Evolutionary conservation across 1,140 invertebrate genomes (phyloP), one percentile per base, ranked within the genome.

Genomic region (Callitettix versicolor): DNA sequence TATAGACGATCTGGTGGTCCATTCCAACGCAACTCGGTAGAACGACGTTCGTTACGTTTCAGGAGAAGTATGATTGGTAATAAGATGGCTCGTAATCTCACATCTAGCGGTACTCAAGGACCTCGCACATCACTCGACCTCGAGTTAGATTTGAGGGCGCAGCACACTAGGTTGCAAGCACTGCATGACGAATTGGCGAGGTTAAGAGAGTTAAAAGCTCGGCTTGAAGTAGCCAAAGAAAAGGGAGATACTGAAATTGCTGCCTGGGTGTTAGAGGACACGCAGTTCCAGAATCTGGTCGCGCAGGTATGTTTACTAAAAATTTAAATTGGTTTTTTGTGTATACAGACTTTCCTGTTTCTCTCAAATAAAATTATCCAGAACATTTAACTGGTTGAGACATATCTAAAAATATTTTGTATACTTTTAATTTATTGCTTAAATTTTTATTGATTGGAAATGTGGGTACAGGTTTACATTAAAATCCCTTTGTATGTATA

Each of bases 1-100:
- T 92, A 94, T 69, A 75, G 86, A 43, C 73, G 84, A 58, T 65
- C 33, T 47, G 69, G 71, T 42, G 76, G 76, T 43, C 86, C 89
- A 12, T 98, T 98, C 73, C 90, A 94, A 71, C 79, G 93, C 18
- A 90, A 89, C 61, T 85, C 92, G 0, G 76, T 89, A 1, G 91
- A 95, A 65, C 78, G 94, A 57, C 76, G 92, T 55, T 95, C 91
- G 21, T 71, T 96, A 15, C 76, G 93, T 62, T 91, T 81, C 77
- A 52, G 48, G 34, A 0, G 47, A 53, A n/a, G 52, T 48, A 44
- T 50, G 43, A 44, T 64, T n/a, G 59, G 59, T n/a, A 30, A 30
- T 9, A 30, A 30, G 9, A 30, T 30, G 26, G 26, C 26, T 30
- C 26, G 26, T 9, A 30, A 30, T 9, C 26, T 30, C 26, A 58